These are phyloP conservation scores for Trichoplusia ni DNA, from an alignment of 1,140 invertebrate genomes.

Conservation along the genomic window DNA sequence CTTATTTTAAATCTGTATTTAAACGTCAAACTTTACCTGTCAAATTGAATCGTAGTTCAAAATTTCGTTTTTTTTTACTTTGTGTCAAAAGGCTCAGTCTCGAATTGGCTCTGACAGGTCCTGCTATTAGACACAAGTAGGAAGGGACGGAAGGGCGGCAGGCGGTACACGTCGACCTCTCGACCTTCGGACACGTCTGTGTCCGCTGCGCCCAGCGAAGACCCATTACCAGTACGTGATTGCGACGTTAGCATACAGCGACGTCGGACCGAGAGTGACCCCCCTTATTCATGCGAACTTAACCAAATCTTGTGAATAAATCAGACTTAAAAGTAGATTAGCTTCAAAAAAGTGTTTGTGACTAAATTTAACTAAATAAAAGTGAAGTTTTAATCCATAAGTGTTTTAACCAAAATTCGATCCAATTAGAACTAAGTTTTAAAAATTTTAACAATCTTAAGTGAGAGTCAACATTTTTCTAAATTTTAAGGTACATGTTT, in stretches of 20 bases:
- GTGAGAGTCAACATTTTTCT: too few species aligned
- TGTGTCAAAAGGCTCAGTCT: conserved; percentile 50
- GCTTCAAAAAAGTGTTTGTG: too few species aligned
- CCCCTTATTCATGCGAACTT: too few species aligned
- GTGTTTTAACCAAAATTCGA: too few species aligned
- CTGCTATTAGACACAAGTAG: conserved; percentile 79
- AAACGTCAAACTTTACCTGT: too few species aligned
- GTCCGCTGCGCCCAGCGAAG: conserved; percentile 75
- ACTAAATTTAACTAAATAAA: too few species aligned
- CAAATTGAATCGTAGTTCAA: too few species aligned
- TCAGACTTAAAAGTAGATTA: background rate
- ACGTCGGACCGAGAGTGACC: conserved; percentile 38
- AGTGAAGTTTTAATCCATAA: too few species aligned
- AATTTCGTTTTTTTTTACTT: conserved; percentile 5
- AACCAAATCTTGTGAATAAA: background rate
- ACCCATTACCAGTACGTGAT: conserved; percentile 75
- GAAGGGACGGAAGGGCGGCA: conserved; percentile 64
- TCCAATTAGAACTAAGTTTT: too few species aligned
- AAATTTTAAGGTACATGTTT: background rate
- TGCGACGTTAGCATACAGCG: conserved; percentile 68
- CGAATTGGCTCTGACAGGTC: conserved; percentile 76
- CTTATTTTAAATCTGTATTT: too few species aligned
- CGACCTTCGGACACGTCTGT: conserved; percentile 76
- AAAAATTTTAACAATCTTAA: too few species aligned
- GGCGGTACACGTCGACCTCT: conserved; percentile 74